Conservation (phyloP, 2,113 vertebrate species). For the Rhinolophus ferrumequinum region DNA sequence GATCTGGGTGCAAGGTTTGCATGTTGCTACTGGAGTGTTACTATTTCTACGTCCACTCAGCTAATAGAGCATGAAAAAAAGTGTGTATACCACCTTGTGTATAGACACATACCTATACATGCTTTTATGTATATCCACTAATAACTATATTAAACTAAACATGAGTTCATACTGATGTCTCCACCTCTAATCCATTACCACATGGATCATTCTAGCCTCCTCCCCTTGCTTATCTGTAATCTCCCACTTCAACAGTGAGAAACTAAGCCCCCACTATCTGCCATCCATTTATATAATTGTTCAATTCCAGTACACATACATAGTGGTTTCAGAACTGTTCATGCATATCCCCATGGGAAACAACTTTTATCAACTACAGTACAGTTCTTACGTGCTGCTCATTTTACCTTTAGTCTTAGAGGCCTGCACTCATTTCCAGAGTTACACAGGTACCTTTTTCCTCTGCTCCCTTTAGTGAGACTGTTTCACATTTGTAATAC, state of each 20-base stretch:
- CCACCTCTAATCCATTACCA: neutral
- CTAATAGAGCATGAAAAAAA: neutral
- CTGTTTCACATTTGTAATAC: neutral
- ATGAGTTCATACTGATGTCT: neutral
- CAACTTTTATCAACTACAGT: neutral
- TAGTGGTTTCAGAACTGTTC: neutral
- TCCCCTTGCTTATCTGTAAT: neutral
- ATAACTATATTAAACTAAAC: neutral
- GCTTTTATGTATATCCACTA: neutral
- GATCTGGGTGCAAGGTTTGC: neutral
- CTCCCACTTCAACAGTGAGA: neutral
- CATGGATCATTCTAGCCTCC: neutral
- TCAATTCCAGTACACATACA: neutral
- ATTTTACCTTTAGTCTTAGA: constrained; percentile 2
- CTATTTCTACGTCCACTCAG: neutral
- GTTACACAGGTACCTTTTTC: neutral
- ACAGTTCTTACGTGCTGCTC: neutral
- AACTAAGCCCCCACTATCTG: neutral
- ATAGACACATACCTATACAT: neutral
- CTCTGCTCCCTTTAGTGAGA: neutral
- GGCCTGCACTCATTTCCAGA: constrained; percentile 3
- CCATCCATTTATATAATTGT: neutral
- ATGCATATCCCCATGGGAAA: neutral
- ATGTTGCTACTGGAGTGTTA: neutral
- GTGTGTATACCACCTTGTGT: neutral